phyloP scores from a whole-genome alignment of 2,113 vertebrate genomes.

The Chiloscyllium plagiosum region DNA sequence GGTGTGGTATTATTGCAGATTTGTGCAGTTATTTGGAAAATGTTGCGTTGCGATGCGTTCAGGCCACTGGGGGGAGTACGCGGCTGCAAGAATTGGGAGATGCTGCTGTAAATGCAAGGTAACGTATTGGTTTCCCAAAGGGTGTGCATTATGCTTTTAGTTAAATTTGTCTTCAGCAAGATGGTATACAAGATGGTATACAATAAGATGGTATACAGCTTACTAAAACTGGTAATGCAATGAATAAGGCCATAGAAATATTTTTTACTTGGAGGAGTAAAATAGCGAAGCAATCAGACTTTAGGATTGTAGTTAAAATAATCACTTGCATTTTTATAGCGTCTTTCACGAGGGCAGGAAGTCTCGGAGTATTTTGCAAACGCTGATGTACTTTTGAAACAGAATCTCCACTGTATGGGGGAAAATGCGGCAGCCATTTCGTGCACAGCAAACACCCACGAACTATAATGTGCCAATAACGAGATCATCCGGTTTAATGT shows the following conservation, averaged over 20 bases:
- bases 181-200: background rate
- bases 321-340: no score
- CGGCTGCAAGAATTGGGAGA: background rate
- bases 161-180: background rate
- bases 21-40: background rate
- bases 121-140: background rate
- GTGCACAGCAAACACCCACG: no score
- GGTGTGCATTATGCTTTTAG: no score
- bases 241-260: background rate
- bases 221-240: background rate
- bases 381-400: no score
- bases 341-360: no score
- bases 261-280: background rate
- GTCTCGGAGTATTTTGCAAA: no score
- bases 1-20: background rate
- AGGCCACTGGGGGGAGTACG: conserved; percentile 7
- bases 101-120: no score
- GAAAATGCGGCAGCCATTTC: no score
- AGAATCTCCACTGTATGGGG: no score
- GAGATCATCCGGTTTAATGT: no score
- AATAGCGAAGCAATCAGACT: background rate
- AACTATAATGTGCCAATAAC: no score
- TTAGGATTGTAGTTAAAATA: background rate
- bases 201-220: background rate
- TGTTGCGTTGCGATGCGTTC: background rate